Conservation (phyloP, 2,888 invertebrate species). For the Philonicus albiceps region DNA sequence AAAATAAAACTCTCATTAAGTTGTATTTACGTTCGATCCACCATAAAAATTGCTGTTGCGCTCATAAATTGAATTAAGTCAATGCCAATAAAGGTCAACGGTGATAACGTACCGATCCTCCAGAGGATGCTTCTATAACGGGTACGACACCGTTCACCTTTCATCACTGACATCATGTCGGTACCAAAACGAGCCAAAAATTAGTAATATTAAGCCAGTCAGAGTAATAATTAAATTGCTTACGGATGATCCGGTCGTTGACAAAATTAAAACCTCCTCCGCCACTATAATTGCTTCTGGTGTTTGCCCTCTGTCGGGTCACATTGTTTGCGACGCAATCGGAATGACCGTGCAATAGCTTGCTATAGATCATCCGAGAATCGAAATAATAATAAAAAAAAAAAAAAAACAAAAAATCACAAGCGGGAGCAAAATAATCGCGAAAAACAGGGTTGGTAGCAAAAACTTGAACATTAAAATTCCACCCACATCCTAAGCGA, state of each 20-base stretch:
- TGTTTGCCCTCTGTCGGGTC: not conserved
- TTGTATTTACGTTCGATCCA: not conserved
- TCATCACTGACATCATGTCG: not conserved
- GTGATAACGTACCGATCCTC: not conserved
- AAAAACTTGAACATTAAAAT: not conserved
- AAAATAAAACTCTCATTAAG: not conserved
- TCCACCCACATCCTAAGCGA: not conserved
- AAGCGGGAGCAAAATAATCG: not conserved
- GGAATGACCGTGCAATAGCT: not conserved
- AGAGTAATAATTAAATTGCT: not conserved
- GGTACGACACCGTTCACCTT: not conserved
- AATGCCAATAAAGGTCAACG: not conserved
- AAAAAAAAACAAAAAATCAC: not conserved
- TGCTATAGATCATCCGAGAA: not conserved
- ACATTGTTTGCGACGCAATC: not conserved
- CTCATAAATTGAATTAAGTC: not conserved
- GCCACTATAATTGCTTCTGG: not conserved
- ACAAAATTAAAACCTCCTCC: not conserved
- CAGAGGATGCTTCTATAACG: not conserved
- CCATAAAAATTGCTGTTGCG: not conserved
- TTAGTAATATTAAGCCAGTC: not conserved
- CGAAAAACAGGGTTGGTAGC: constrained; percentile 3
- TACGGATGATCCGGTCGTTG: not conserved
- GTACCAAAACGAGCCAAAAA: not conserved
- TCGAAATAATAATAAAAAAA: not conserved